Conservation (phyloP, 2,113 vertebrate species). For the Hypomesus transpacificus region DNA sequence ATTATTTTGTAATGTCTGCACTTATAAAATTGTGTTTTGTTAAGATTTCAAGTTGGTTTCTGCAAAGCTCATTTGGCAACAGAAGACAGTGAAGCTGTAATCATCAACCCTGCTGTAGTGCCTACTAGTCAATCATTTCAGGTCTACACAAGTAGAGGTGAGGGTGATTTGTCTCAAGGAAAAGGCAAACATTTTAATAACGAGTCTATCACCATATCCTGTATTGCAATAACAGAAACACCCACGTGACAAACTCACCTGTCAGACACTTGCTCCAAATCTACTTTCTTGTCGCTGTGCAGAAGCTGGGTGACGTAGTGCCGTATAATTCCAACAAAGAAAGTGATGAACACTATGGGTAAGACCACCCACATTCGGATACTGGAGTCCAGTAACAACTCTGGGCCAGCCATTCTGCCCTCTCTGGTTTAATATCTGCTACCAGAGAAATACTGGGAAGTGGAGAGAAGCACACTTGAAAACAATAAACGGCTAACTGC, state of each 20-base stretch:
- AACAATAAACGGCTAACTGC: background rate
- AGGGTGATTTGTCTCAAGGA: background rate
- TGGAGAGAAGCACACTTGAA: background rate
- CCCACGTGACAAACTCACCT: constrained; percentile 57
- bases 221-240: no score
- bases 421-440: background rate
- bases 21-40: background rate
- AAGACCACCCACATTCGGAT: constrained; percentile 82
- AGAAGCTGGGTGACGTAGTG: constrained; percentile 77
- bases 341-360: constrained; percentile 80
- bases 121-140: no score
- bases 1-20: background rate
- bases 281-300: constrained; percentile 73
- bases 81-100: no score
- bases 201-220: no score
- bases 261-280: constrained; percentile 76
- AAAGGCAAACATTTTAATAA: background rate
- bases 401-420: constrained; percentile 69
- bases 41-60: no score
- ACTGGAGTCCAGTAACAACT: constrained; percentile 78
- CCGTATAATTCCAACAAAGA: constrained; percentile 76
- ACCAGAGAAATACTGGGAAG: background rate
- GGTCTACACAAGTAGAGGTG: background rate
- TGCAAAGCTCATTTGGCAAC: background rate
- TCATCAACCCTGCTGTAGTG: no score